phyloP scores from a whole-genome alignment of 2,797 vertebrate species.

The Siniperca scherzeri region DNA sequence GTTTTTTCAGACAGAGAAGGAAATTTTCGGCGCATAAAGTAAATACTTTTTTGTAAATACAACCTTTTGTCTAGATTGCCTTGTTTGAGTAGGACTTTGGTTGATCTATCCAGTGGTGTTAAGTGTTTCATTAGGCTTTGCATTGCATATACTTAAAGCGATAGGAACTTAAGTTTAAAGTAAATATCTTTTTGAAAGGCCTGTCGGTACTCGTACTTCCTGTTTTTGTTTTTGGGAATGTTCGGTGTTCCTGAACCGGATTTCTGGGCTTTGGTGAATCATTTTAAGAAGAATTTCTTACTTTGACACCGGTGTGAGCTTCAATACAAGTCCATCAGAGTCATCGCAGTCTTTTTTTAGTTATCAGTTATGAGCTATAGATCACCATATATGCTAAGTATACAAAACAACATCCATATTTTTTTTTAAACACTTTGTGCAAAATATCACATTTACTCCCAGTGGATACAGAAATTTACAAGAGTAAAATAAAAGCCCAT shows the following conservation, averaged over 20 bases:
- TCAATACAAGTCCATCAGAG: too few relatives aligned
- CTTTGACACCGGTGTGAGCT: background rate
- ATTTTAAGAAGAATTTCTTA: background rate
- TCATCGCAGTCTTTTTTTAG: background rate
- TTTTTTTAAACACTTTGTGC: background rate
- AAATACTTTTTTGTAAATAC: background rate
- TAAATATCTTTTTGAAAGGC: background rate
- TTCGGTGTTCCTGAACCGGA: background rate
- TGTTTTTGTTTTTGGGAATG: background rate
- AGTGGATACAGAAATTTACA: background rate
- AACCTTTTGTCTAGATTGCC: background rate
- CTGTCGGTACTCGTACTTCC: background rate
- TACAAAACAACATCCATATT: background rate
- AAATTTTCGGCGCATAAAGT: background rate
- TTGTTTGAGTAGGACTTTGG: conserved; percentile 19
- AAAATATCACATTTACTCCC: background rate
- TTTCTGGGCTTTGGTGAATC: background rate
- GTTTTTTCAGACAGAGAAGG: background rate
- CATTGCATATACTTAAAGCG: background rate
- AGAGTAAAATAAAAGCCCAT: background rate
- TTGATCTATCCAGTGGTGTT: background rate
- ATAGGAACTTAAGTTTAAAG: background rate
- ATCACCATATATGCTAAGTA: background rate
- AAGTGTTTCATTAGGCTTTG: background rate
- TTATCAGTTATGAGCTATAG: background rate